A percentile compares a stretch with the other conserved stretches of the same genome.
These are phyloP conservation scores for Sminthurides bifidus DNA, from an alignment of 1,140 invertebrate species.

Conservation along the genomic window DNA sequence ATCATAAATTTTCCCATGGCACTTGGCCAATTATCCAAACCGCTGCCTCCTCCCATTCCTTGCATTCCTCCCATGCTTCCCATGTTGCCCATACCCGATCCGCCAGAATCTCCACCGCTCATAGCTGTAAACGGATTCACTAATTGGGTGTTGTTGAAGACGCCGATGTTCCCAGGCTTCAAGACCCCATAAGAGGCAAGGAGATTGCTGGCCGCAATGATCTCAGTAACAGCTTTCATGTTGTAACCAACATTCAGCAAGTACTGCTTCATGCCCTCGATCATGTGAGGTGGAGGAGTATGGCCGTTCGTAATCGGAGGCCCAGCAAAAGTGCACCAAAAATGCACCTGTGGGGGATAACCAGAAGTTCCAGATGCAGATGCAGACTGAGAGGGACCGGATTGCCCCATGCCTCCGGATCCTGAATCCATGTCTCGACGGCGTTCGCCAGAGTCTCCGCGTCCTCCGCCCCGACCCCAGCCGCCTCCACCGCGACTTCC, in stretches of 20 bases:
- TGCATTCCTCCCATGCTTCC: slow-evolving; percentile 15
- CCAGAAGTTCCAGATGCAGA: slow-evolving; percentile 17
- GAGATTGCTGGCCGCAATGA: slow-evolving; percentile 27
- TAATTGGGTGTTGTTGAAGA: slow-evolving; percentile 28
- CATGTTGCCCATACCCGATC: slow-evolving; percentile 7
- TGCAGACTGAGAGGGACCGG: background rate
- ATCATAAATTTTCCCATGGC: slow-evolving; percentile 31
- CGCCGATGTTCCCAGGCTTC: slow-evolving; percentile 31
- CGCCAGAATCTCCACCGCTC: slow-evolving; percentile 18
- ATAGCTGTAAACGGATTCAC: slow-evolving; percentile 26
- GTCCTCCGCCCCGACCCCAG: slow-evolving; percentile 12
- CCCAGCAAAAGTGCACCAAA: slow-evolving; percentile 32
- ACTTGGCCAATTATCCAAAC: slow-evolving; percentile 29
- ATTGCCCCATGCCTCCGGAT: background rate
- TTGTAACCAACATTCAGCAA: slow-evolving; percentile 30
- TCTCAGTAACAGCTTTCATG: slow-evolving; percentile 28
- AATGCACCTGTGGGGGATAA: slow-evolving; percentile 31
- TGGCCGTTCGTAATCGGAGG: slow-evolving; percentile 31
- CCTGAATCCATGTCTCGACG: slow-evolving; percentile 7
- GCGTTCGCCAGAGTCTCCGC: slow-evolving; percentile 16
- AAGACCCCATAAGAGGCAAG: slow-evolving; percentile 30
- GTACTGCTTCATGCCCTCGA: slow-evolving; percentile 31
- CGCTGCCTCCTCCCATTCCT: background rate
- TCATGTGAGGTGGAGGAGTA: slow-evolving; percentile 30
- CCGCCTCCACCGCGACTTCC: slow-evolving; percentile 1